Evolutionary conservation across 2,888 invertebrate genomes (phyloP), one percentile per base, ranked within the genome.

Genomic region (Schrankia costaestrigalis): DNA sequence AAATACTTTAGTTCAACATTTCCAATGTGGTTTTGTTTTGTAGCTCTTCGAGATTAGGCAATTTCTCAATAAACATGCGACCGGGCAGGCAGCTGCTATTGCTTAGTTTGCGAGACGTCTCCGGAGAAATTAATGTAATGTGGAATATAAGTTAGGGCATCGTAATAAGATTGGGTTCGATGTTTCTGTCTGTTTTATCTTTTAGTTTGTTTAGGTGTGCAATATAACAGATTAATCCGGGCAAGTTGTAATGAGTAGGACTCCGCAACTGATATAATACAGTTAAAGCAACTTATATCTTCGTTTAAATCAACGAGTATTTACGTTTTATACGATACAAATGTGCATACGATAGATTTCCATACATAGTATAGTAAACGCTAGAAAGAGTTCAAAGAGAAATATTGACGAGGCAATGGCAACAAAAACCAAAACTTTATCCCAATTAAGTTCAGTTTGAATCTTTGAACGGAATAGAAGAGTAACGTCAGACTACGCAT

Each of bases 21-120:
- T 80, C 82, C 80, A 71, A 78, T 84, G 85, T 75, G 84, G 83
- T 85, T 83, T 85, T 84, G 85, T 85, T 87, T 80, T 83, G 84
- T 87, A 80, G 81, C 80, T 84, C 83, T 84, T 83, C 68, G 76
- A 80, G 83, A 86, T 87, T 83, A 85, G 76, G 78, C 78, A 81
- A 82, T 85, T 78, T 76, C 84, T 82, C 78, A 74, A 85, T 84
- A 86, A 85, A 85, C 82, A 83, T 73, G 77, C 73, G 77, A 82
- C 74, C 73, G 59, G 61, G 60, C 62, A 71, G 76, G 74, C 81
- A 81, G 82, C 74, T 82, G 78, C 73, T 75, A 73, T 80, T 74
- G 74, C 74, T 80, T 77, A 76, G 76, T 81, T 83, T 73, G 72
- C 55, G 72, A 76, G 75, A 76, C 70, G 82, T 84, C 86, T 85